Percentiles rank a stretch among this genome's conserved stretches.
Conservation (phyloP, 2,113 vertebrate species). For the Xiphorhynchus elegans region DNA sequence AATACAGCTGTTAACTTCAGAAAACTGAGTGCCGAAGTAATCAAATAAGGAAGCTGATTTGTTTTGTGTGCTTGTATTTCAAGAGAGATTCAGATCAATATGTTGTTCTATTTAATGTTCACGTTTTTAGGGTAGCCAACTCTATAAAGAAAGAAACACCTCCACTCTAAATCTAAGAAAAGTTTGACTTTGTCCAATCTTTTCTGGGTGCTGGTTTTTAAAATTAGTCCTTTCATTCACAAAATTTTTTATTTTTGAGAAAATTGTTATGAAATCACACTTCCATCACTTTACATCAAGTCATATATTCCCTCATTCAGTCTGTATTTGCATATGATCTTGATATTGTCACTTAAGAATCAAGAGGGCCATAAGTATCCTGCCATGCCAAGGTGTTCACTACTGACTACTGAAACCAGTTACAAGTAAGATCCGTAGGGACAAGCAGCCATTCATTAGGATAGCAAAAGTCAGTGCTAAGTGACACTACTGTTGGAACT, state of each 20-base stretch:
- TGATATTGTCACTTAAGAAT: neutral
- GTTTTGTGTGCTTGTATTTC: slow-evolving; percentile 11
- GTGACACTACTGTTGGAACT: neutral
- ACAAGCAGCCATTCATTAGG: neutral
- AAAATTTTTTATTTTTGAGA: neutral
- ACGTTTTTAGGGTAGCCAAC: neutral
- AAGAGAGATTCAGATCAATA: slow-evolving; percentile 47
- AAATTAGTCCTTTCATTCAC: neutral
- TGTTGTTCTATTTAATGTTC: neutral
- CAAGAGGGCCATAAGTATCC: neutral
- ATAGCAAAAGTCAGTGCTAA: neutral
- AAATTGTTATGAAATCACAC: neutral
- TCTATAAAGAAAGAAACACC: neutral
- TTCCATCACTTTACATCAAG: neutral
- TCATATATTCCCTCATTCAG: neutral
- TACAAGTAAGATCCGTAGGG: neutral
- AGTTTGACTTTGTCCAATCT: neutral
- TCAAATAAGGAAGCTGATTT: neutral
- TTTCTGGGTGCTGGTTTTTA: neutral
- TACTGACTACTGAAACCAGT: neutral
- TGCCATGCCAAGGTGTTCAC: rapidly evolving
- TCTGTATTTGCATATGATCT: neutral
- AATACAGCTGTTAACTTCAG: neutral
- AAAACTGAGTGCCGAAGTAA: neutral
- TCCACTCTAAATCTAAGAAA: neutral